These are phyloP conservation scores for Gymnoscopelus braueri DNA, from an alignment of 2,797 vertebrate species.

Conservation along the genomic window DNA sequence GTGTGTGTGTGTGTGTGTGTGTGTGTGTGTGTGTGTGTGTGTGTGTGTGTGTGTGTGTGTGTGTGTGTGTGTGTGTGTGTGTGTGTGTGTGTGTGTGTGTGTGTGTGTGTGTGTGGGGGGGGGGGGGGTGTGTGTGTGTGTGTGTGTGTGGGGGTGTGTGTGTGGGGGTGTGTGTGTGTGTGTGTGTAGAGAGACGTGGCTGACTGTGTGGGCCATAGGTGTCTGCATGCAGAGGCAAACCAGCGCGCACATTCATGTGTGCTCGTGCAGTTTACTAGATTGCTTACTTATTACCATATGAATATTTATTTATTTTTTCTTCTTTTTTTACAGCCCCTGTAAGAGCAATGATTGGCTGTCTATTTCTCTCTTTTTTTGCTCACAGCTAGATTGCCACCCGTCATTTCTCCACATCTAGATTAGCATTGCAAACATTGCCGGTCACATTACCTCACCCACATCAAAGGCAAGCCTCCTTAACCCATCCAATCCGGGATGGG, in stretches of 20 bases:
- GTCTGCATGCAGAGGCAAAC: background rate
- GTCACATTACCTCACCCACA: constrained; percentile 83
- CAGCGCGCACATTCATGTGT: background rate
- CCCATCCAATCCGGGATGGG: too few species aligned
- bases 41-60: constrained; percentile 1
- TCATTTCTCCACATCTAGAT: constrained; percentile 70
- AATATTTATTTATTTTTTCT: background rate
- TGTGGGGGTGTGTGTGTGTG: background rate
- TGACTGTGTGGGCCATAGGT: background rate
- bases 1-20: constrained; percentile 20
- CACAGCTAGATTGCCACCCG: constrained; percentile 47
- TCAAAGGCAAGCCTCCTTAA: constrained; percentile 76
- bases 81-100: constrained; percentile 19
- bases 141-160: background rate
- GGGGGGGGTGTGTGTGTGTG: background rate
- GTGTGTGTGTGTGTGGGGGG: constrained; percentile 1
- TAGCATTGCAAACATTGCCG: constrained; percentile 81
- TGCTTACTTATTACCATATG: background rate
- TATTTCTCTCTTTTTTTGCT: constrained; percentile 47
- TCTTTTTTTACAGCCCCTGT: constrained; percentile 16
- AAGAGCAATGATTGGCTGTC: constrained; percentile 29
- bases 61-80: background rate
- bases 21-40: background rate
- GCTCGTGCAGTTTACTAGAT: constrained; percentile 17
- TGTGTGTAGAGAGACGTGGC: background rate